Percentiles rank a stretch among this genome's conserved stretches.
Conservation (phyloP, 2,113 vertebrate genomes). For the Phalacrocorax carbo region DNA sequence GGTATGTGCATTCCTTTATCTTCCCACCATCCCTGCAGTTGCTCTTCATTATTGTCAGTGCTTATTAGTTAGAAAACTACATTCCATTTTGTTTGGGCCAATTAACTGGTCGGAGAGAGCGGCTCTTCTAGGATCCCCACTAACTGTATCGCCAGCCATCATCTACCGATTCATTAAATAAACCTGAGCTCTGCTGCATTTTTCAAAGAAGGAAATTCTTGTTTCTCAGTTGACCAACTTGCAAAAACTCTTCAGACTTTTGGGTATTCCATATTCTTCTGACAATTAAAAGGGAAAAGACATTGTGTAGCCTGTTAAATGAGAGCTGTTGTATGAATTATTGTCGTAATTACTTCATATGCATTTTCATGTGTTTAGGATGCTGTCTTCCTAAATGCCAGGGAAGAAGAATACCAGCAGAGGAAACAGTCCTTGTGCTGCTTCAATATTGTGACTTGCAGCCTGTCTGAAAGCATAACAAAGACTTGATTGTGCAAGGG, state of each 20-base stretch:
- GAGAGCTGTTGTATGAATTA: background rate
- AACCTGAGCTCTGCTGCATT: background rate
- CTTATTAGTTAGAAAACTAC: constrained; percentile 24
- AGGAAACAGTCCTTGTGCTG: constrained; percentile 60
- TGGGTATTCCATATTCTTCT: background rate
- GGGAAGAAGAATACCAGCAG: constrained; percentile 41
- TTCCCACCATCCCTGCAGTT: constrained; percentile 29
- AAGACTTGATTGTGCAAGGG: constrained; percentile 64
- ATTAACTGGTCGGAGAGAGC: constrained; percentile 27
- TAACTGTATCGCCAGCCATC: background rate
- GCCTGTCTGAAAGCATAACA: constrained; percentile 64
- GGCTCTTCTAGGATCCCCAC: background rate
- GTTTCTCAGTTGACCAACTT: background rate
- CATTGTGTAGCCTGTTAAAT: background rate
- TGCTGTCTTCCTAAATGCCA: background rate
- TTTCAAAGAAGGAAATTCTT: background rate
- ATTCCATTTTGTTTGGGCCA: constrained; percentile 37
- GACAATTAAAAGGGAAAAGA: background rate
- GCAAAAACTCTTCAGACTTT: constrained; percentile 1
- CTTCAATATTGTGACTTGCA: constrained; percentile 72
- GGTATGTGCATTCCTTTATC: constrained; percentile 47
- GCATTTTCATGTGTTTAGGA: constrained; percentile 9
- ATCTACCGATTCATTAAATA: background rate
- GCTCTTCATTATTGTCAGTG: constrained; percentile 42
- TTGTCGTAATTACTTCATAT: background rate